These are phyloP conservation scores for Drosophila nr. medialis DNA, from an alignment of 2,888 invertebrate species.

Conservation along the genomic window DNA sequence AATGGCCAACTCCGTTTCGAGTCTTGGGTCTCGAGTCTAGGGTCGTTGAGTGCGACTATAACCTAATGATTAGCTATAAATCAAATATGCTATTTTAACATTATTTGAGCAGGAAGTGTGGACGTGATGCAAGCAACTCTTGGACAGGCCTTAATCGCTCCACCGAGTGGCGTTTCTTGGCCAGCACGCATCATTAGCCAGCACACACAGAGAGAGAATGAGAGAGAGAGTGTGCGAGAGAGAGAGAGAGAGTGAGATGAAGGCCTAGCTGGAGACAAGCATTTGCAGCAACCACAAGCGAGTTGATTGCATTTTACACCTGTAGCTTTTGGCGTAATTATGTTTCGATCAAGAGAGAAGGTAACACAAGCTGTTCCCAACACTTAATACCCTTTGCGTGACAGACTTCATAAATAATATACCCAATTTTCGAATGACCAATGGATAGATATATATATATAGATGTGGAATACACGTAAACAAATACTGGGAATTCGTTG, in stretches of 20 bases:
- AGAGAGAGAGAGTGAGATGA: background rate
- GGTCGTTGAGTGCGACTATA: constrained; percentile 68
- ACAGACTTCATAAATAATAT: background rate
- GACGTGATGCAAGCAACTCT: constrained; percentile 72
- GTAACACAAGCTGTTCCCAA: constrained; percentile 7
- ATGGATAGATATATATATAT: background rate
- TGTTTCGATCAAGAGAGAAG: constrained; percentile 42
- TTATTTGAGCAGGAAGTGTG: constrained; percentile 82
- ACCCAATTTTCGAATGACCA: background rate
- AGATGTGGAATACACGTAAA: background rate
- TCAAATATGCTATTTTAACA: constrained; percentile 80
- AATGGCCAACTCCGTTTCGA: constrained; percentile 9
- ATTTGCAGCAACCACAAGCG: constrained; percentile 41
- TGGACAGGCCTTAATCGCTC: constrained; percentile 75
- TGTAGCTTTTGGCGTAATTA: constrained; percentile 79
- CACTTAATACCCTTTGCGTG: constrained; percentile 15
- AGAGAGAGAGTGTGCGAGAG: background rate
- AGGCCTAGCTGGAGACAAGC: constrained; percentile 67
- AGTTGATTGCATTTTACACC: constrained; percentile 82
- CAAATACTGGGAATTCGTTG: background rate
- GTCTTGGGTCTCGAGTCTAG: constrained; percentile 16
- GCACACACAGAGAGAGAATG: background rate
- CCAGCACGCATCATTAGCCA: constrained; percentile 69
- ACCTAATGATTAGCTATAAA: constrained; percentile 82
- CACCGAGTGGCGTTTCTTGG: constrained; percentile 48